phyloP scores from a whole-genome alignment of 2,113 vertebrate species.

The Mirounga angustirostris region DNA sequence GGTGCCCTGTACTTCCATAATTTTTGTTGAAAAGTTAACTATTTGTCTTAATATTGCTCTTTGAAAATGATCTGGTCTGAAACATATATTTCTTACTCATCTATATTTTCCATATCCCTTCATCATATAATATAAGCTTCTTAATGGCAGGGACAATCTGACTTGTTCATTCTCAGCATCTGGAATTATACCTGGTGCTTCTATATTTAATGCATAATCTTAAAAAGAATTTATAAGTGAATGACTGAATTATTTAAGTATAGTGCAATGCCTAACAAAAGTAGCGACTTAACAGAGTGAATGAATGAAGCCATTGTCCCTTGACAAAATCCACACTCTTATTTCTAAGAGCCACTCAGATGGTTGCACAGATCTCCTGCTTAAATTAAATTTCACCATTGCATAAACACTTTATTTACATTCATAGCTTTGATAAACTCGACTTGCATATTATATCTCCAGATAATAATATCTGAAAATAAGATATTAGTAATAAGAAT shows the following conservation, averaged over 20 bases:
- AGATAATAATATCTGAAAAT: conserved; percentile 47
- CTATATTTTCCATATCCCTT: not conserved
- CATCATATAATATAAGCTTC: not conserved
- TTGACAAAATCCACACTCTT: not conserved
- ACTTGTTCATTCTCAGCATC: not conserved
- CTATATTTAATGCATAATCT: not conserved
- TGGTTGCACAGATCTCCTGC: not conserved
- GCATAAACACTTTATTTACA: conserved; percentile 4
- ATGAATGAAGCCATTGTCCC: not conserved
- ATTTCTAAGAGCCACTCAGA: not conserved
- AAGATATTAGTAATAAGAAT: not conserved
- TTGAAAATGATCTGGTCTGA: not conserved
- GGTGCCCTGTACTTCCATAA: not conserved
- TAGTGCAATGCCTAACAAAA: not conserved
- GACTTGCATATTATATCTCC: not conserved
- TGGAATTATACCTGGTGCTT: not conserved
- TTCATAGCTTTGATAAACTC: conserved; percentile 26
- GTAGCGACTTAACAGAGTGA: not conserved
- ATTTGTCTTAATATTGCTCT: not conserved
- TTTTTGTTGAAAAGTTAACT: conserved; percentile 15
- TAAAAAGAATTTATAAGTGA: not conserved
- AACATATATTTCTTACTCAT: not conserved
- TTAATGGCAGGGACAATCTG: not conserved
- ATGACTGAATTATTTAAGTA: not conserved
- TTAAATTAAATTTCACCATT: conserved; percentile 39